phyloP scores from a whole-genome alignment of 2,113 vertebrate genomes.

The Rhombomys opimus region DNA sequence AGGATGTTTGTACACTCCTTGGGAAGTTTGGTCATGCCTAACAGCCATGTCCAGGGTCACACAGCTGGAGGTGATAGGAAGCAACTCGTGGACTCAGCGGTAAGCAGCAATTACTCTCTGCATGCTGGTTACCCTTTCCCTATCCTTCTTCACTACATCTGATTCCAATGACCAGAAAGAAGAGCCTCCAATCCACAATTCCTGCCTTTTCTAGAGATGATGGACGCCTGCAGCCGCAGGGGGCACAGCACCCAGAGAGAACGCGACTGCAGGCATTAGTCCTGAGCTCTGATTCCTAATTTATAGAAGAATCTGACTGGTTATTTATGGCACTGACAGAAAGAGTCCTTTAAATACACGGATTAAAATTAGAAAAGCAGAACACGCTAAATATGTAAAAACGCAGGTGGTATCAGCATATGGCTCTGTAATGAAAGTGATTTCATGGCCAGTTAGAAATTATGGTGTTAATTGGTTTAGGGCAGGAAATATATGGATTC shows the following conservation, averaged over 20 bases:
- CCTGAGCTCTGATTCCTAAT: neutral
- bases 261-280: neutral
- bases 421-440: neutral
- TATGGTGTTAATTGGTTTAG: neutral
- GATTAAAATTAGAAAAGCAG: slow-evolving; percentile 4
- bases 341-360: neutral
- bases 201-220: no score
- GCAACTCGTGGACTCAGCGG: neutral
- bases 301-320: neutral
- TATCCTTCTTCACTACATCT: neutral
- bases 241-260: no score
- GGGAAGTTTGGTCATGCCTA: neutral
- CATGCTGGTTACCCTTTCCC: neutral
- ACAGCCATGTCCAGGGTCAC: fast-evolving
- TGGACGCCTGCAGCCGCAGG: neutral
- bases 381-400: neutral
- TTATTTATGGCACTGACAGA: neutral
- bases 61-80: fast-evolving
- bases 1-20: neutral
- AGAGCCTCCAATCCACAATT: no score
- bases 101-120: neutral
- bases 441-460: neutral
- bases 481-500: neutral
- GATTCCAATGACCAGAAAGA: neutral
- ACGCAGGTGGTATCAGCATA: neutral